These are phyloP conservation scores for Ceratothoa steindachneri DNA, from an alignment of 2,888 invertebrate species.

Conservation along the genomic window DNA sequence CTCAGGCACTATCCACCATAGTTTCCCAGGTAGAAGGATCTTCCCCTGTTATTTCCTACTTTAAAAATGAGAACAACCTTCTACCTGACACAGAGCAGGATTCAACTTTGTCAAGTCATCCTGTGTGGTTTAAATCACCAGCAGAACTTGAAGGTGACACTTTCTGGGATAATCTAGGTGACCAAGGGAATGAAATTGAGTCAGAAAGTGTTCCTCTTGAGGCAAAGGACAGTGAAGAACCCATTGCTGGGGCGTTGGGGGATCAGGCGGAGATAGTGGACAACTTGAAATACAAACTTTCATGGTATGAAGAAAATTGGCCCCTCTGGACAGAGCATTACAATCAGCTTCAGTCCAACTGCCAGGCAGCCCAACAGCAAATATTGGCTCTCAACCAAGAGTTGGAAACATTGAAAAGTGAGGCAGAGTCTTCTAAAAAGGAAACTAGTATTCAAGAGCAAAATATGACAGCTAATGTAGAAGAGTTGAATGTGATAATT, in stretches of 20 bases:
- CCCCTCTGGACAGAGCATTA: constrained; percentile 37
- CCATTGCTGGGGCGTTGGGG: not conserved
- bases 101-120: not conserved
- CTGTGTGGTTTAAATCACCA: not conserved
- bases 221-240: not conserved
- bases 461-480: not conserved
- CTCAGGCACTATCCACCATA: too few species aligned
- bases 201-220: not conserved
- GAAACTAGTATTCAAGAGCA: not conserved
- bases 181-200: not conserved
- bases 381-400: constrained; percentile 16
- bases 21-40: too few species aligned
- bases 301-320: constrained; percentile 47
- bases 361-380: constrained; percentile 33
- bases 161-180: not conserved
- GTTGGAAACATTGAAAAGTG: constrained; percentile 1
- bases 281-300: constrained; percentile 42
- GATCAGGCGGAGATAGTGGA: not conserved
- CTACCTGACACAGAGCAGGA: not conserved
- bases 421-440: constrained; percentile 1
- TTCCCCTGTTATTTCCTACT: not conserved
- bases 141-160: not conserved
- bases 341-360: constrained; percentile 28
- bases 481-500: not conserved
- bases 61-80: not conserved